A percentile compares a stretch with the other conserved stretches of the same genome.
Conservation (phyloP, 2,888 invertebrate genomes). For the Sisyra nigra region DNA sequence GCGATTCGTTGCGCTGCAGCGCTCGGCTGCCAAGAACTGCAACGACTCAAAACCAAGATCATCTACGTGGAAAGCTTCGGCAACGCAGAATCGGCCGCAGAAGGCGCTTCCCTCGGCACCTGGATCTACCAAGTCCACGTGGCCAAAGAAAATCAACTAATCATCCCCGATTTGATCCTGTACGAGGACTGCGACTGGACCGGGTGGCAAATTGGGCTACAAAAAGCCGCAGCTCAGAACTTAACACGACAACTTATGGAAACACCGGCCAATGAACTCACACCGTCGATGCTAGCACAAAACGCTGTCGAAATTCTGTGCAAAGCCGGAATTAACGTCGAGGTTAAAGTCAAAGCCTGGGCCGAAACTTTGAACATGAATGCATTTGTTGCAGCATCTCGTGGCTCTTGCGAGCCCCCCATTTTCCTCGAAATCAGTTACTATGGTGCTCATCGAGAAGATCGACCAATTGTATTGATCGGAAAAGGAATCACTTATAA, state of each 20-base stretch:
- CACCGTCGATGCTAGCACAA: conserved; percentile 63
- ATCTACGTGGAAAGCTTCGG: conserved; percentile 62
- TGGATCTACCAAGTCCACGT: conserved; percentile 59
- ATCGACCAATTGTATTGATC: conserved; percentile 53
- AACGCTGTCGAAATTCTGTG: conserved; percentile 40
- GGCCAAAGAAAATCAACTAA: conserved; percentile 20
- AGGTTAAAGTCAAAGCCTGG: conserved; percentile 55
- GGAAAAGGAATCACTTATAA: conserved; percentile 53
- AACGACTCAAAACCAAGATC: conserved; percentile 30
- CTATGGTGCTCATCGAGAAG: conserved; percentile 39
- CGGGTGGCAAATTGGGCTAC: conserved; percentile 54
- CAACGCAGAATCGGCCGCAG: conserved; percentile 62
- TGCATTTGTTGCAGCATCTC: conserved; percentile 57
- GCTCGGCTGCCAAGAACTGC: conserved; percentile 38
- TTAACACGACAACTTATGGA: conserved; percentile 61
- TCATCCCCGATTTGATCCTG: conserved; percentile 31
- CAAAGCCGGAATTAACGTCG: conserved; percentile 40
- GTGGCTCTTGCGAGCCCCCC: conserved; percentile 64
- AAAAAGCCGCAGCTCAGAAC: conserved; percentile 67
- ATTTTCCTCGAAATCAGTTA: conserved; percentile 65
- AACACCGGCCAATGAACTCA: conserved; percentile 63
- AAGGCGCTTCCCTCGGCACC: conserved; percentile 51
- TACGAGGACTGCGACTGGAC: conserved; percentile 48
- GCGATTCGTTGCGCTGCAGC: conserved; percentile 54
- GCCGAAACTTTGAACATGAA: conserved; percentile 64